Evolutionary conservation across 1,140 invertebrate species (phyloP), one percentile per base, ranked within the genome.

Genomic region (Manduca sexta): DNA sequence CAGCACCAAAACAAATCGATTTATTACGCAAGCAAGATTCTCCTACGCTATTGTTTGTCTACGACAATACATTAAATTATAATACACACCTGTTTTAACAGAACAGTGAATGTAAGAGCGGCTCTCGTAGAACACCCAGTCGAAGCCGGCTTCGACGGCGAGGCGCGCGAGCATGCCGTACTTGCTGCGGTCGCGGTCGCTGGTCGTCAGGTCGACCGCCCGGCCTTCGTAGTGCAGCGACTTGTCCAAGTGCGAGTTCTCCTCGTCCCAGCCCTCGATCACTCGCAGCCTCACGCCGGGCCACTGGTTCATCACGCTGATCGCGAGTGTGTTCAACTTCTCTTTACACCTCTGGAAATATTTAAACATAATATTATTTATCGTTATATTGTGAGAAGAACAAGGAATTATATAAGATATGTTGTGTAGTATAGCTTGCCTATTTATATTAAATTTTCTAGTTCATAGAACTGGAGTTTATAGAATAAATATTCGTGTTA

Each of bases 261-360:
- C 94, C 74, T 98, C 96, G 66, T 97, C 95, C 96, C 96, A 98
- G 15, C 93, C 96, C 76, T 98, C 96, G 26, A 93, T 97, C 26
- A 98, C 97, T 17, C 96, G 87, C 48, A 99, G 87, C 54, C 92
- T 91, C n/a, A 98, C 92, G 14, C 95, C 95, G 0, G 96, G 96
- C 97, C 97, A 99, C 74, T 97, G 95, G 86, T 98, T 98, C 95
- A 98, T 97, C 73, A 99, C 97, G 50, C 94, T 95, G 71, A 98
- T 96, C 15, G 97, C 96, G 69, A 99, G 82, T 5, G 93, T 96
- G 80, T 98, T 97, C 49, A 98, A 84, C 79, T 97, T 98, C 82
- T 98, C 97, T 82, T 97, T 97, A 82, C 95, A 97, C 69, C 96
- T 91, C 97, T 98, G 90, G 13, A 92, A 72, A 48, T 16, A 15